These are phyloP conservation scores for Pseudoatta argentina DNA, from an alignment of 1,140 invertebrate genomes.

Conservation along the genomic window DNA sequence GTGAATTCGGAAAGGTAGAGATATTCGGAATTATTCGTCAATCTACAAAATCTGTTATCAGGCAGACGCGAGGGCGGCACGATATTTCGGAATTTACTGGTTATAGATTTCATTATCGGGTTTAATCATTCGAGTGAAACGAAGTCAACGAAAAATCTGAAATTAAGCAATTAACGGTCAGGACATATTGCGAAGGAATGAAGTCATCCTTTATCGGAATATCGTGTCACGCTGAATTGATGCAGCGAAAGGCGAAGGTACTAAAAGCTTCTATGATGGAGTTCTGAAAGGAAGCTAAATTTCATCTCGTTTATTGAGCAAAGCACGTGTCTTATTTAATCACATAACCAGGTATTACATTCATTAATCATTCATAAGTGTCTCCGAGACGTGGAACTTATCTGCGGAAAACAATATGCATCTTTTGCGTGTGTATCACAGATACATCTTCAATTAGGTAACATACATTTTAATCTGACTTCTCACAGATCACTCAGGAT, in stretches of 20 bases:
- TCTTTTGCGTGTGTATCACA: background rate
- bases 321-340: constrained; percentile 25
- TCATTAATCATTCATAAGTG: constrained; percentile 4
- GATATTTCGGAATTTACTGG: constrained; percentile 17
- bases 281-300: constrained; percentile 42
- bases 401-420: background rate
- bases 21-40: constrained; percentile 25
- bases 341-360: constrained; percentile 28
- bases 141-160: constrained; percentile 13
- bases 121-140: constrained; percentile 44
- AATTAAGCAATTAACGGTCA: constrained; percentile 47
- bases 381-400: constrained; percentile 13
- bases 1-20: background rate
- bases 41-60: constrained; percentile 38
- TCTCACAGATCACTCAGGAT: background rate
- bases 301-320: constrained; percentile 36
- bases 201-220: constrained; percentile 34
- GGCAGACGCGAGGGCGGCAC: background rate
- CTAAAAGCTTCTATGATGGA: constrained; percentile 34
- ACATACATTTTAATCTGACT: background rate
- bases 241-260: constrained; percentile 6
- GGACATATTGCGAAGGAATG: constrained; percentile 15
- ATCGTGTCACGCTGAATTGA: constrained; percentile 11
- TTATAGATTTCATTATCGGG: constrained; percentile 22
- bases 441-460: background rate